Conservation (phyloP, 1,140 invertebrate genomes). For the Habropoda laboriosa region DNA sequence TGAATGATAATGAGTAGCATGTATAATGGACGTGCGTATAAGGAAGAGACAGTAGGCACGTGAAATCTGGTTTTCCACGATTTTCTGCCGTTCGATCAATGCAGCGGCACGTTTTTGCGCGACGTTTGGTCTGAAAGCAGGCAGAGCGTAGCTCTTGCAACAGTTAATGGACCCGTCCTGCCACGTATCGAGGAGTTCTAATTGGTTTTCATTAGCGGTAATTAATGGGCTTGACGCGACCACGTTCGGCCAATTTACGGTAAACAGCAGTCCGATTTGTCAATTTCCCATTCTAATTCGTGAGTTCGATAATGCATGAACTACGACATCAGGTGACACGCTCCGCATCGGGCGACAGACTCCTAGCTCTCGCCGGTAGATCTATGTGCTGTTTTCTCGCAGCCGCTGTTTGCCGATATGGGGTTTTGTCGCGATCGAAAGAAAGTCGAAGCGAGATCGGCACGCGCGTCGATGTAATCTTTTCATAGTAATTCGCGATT, state of each 20-base stretch:
- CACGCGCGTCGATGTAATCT: too few relatives aligned
- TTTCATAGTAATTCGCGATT: too few relatives aligned
- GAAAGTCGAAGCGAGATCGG: too few relatives aligned
- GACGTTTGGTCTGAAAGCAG: neutral
- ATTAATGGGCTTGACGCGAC: conserved; percentile 53
- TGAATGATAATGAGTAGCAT: neutral
- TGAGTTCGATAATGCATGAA: neutral
- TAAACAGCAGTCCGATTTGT: conserved; percentile 35
- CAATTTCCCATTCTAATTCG: conserved; percentile 41
- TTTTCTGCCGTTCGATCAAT: conserved; percentile 15
- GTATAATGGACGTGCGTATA: neutral
- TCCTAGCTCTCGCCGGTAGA: neutral
- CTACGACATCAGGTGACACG: neutral
- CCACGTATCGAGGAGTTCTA: conserved; percentile 48
- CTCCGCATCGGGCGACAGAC: neutral
- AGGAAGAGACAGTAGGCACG: neutral
- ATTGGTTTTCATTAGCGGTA: conserved; percentile 66
- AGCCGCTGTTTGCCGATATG: too few relatives aligned
- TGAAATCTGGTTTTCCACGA: conserved; percentile 32
- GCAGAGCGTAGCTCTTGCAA: conserved; percentile 39
- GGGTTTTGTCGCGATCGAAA: too few relatives aligned
- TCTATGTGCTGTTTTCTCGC: neutral
- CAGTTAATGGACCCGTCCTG: neutral
- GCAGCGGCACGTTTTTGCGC: conserved; percentile 40
- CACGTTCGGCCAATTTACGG: conserved; percentile 38